Base-by-base conservation (phyloP, 2,888 invertebrate genomes). In the Ennomos quercinarius region DNA sequence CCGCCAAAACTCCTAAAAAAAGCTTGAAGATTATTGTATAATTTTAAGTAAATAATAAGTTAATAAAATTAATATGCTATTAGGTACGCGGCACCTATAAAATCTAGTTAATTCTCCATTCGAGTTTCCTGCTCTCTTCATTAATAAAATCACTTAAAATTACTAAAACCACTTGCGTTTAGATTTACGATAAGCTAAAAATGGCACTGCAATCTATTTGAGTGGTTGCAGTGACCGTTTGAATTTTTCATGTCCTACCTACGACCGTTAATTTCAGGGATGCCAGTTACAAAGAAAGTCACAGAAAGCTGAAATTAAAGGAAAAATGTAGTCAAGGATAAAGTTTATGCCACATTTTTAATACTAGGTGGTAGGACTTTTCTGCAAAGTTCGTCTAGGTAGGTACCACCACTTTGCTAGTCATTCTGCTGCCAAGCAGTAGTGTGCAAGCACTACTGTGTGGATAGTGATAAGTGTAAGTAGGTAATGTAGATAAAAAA, bases 141-240 rank as follows among this genome's bases (percentile, higher is more conserved):
- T 40, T 40, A 48, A 10, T 10, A 36, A 58, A 27, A 52, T 58
- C 48, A 58, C 42, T 52, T 52, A 40, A 50, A 50, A 50, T 41
- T 37, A 51, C 27, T 36, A 41, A 52, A 42, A 43, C 40, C 51
- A 43, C 38, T 43, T 38, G 10, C 44, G 27, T 58, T 12, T 39
- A 45, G 59, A 59, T 59, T 11, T 6, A 6, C 36, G 54, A 59
- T 59, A 54, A 53, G 38, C 13, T 59, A 17, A 49, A 54, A 54
- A 49, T 36, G 35, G 53, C 17, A 45, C 46, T 45, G 44, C 11
- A 45, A 57, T 57, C 42, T n/a, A 42, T 42, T 43, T 45, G 45
- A 64, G 56, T 64, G 63, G 67, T 67, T 47, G 62, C 53, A 58
- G 27, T 11, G 8, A 43, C 47, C 10, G 38, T 34, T 9, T 56